These are phyloP conservation scores for Yponomeuta evonymella DNA, from an alignment of 2,888 invertebrate genomes.

Conservation along the genomic window DNA sequence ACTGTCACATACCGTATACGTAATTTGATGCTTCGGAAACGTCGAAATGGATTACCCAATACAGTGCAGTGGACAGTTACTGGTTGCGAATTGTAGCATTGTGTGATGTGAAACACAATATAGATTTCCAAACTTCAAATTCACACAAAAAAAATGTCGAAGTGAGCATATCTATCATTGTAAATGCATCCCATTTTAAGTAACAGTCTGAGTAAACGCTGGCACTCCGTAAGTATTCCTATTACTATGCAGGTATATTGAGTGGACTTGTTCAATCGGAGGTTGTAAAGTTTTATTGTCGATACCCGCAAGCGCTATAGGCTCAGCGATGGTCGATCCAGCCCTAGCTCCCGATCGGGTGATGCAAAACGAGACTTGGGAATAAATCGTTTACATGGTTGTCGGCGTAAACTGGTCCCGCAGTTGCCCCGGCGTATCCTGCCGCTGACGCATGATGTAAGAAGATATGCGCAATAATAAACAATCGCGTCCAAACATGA, in stretches of 20 bases:
- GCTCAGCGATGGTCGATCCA: conserved; percentile 34
- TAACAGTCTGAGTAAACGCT: conserved; percentile 5
- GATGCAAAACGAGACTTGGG: conserved; percentile 72
- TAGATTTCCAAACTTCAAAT: too few species aligned
- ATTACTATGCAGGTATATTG: conserved; percentile 14
- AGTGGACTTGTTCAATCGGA: conserved; percentile 14
- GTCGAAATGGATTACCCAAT: too few species aligned
- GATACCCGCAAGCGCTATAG: conserved; percentile 35
- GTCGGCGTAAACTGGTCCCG: conserved; percentile 74
- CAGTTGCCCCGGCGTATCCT: conserved; percentile 30
- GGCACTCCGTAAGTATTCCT: conserved; percentile 11
- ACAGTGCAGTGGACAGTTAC: too few species aligned
- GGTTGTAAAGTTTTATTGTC: conserved; percentile 32
- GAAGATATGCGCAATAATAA: conserved; percentile 42
- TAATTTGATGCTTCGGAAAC: too few species aligned
- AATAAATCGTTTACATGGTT: conserved; percentile 76
- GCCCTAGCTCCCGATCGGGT: conserved; percentile 68
- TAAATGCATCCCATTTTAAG: neutral
- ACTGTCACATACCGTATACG: too few species aligned
- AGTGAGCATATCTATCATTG: neutral
- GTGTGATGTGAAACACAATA: neutral
- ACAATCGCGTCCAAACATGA: conserved; percentile 13
- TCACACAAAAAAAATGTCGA: neutral
- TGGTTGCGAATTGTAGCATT: too few species aligned
- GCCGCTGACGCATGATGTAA: conserved; percentile 38